A percentile compares a stretch with the other conserved stretches of the same genome.
phyloP scores from a whole-genome alignment of 92 coral and sea anemone species.

The Actinostola sp. region DNA sequence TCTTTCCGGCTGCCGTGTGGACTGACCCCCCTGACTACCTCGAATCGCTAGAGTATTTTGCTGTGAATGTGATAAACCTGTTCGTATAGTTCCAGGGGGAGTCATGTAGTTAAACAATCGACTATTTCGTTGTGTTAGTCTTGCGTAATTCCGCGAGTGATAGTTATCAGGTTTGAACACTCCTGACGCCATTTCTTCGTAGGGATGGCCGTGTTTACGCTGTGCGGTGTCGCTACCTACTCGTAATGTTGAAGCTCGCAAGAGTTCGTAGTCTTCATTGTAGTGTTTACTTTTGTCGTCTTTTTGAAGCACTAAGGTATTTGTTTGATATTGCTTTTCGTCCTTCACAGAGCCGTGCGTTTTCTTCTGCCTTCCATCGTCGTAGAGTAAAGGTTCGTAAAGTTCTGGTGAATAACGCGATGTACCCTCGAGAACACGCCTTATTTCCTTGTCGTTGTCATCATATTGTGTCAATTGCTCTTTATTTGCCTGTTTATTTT shows the following conservation, averaged over 20 bases:
- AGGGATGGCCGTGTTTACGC: neutral
- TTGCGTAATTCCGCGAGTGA: constrained; percentile 3
- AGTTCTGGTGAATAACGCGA: constrained; percentile 12
- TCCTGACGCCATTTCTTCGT: constrained; percentile 21
- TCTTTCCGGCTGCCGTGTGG: neutral
- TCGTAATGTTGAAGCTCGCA: constrained; percentile 1
- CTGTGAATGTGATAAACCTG: neutral
- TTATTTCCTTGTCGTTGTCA: constrained; percentile 9
- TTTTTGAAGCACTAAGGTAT: no score
- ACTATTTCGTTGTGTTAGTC: constrained; percentile 16
- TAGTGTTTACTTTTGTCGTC: neutral
- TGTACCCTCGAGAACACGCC: constrained; percentile 1
- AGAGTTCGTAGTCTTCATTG: neutral
- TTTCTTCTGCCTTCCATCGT: neutral
- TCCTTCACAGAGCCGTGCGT: no score
- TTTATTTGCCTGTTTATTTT: constrained; percentile 3
- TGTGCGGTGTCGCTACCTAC: neutral
- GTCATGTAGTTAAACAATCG: constrained; percentile 54
- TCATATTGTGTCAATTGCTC: neutral
- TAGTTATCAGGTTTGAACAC: constrained; percentile 5
- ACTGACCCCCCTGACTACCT: constrained; percentile 2
- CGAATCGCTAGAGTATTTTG: neutral
- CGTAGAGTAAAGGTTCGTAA: constrained; percentile 13
- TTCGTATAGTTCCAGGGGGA: constrained; percentile 54
- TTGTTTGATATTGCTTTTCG: no score